A percentile compares a stretch with the other conserved stretches of the same genome.
Evolutionary conservation across 2,888 invertebrate species (phyloP).

Genomic region (Priocnemis perturbator): DNA sequence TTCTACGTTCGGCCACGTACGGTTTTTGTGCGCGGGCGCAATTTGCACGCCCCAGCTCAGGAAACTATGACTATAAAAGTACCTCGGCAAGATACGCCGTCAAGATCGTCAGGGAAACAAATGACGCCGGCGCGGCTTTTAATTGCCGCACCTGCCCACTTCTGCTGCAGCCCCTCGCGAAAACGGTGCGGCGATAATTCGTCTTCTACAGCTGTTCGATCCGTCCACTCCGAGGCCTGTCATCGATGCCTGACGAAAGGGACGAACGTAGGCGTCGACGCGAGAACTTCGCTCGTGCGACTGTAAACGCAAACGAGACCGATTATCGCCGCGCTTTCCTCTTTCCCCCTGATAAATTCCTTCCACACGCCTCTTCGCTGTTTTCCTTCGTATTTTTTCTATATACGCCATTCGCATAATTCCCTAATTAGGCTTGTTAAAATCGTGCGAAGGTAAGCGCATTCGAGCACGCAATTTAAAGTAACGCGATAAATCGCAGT

Average conservation of each 20-base stretch:
- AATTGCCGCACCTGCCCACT: constrained; percentile 69
- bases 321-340: too few species aligned
- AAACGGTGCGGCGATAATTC: constrained; percentile 56
- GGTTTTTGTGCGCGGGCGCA: constrained; percentile 1
- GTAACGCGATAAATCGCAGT: too few species aligned
- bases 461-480: too few species aligned
- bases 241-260: constrained; percentile 36
- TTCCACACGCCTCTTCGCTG: neutral
- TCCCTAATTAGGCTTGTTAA: too few species aligned
- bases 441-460: too few species aligned
- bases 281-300: constrained; percentile 26
- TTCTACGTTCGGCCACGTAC: neutral
- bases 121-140: constrained; percentile 66
- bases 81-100: constrained; percentile 54
- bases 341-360: neutral
- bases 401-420: neutral
- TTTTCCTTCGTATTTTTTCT: neutral
- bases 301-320: neutral
- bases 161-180: constrained; percentile 38
- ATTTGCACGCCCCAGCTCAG: constrained; percentile 44
- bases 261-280: neutral
- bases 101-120: constrained; percentile 64
- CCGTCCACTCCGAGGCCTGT: constrained; percentile 43
- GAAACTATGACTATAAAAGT: constrained; percentile 64
- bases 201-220: constrained; percentile 64